Evolutionary conservation across 1,140 invertebrate species (phyloP).

Genomic region (Leptoteleia sp.): DNA sequence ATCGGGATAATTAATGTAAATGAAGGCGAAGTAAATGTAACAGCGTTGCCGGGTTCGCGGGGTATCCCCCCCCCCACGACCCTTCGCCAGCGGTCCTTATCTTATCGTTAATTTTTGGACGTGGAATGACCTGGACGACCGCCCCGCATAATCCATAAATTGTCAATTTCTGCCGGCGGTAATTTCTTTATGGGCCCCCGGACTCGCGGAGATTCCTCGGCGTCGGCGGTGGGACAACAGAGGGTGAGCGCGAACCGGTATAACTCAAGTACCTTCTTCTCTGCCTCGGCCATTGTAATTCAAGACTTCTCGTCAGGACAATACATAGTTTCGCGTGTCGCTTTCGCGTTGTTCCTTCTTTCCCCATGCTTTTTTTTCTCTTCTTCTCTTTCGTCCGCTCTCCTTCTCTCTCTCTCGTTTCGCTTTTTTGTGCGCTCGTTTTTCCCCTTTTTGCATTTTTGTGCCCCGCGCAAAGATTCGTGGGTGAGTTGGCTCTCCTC

Average conservation of each 20-base stretch:
- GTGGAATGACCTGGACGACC: not conserved
- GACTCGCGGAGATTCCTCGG: constrained; percentile 28
- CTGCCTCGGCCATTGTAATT: constrained; percentile 66
- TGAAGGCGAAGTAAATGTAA: too few species aligned
- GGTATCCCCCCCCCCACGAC: too few species aligned
- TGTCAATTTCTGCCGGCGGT: constrained; percentile 8
- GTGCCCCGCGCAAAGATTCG: constrained; percentile 60
- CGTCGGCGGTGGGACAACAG: constrained; percentile 44
- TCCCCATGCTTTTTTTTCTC: constrained; percentile 31
- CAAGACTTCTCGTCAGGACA: constrained; percentile 68
- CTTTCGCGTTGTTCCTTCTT: constrained; percentile 23
- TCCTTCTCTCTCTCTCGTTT: too few species aligned
- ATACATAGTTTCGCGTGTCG: constrained; percentile 69
- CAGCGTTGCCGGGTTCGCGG: too few species aligned
- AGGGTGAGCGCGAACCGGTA: constrained; percentile 64
- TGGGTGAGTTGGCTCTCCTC: constrained; percentile 63
- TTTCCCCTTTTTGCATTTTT: constrained; percentile 64
- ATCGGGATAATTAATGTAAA: too few species aligned
- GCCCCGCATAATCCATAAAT: constrained; percentile 12
- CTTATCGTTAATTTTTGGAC: not conserved
- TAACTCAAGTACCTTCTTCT: constrained; percentile 65
- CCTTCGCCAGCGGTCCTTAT: too few species aligned
- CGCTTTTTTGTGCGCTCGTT: constrained; percentile 52
- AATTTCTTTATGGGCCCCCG: constrained; percentile 52
- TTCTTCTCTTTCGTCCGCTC: too few species aligned